Conservation (phyloP, 1,140 invertebrate species). For the Amphibalanus amphitrite region DNA sequence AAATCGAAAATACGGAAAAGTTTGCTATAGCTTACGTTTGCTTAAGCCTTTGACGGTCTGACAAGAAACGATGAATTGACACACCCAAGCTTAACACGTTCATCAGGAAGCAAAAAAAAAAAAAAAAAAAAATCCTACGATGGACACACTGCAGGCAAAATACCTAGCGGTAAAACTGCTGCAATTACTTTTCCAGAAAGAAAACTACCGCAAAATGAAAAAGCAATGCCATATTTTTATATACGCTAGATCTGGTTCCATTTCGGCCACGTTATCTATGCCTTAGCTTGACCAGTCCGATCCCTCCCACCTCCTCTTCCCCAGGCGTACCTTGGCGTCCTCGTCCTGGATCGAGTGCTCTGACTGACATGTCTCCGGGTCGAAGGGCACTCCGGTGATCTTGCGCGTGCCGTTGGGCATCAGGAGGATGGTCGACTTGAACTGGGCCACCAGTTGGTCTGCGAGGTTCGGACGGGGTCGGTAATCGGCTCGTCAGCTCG, state of each 20-base stretch:
- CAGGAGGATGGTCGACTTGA: constrained; percentile 92
- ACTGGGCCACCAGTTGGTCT: constrained; percentile 83
- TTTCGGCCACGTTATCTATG: constrained; percentile 5
- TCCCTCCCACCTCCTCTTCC: neutral
- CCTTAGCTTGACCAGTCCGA: constrained; percentile 2
- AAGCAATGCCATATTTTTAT: neutral
- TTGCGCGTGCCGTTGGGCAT: constrained; percentile 90
- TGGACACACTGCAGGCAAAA: no score
- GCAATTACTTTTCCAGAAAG: no score
- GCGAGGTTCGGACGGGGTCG: no score
- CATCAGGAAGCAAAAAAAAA: no score
- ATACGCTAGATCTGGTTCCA: neutral
- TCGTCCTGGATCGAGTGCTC: constrained; percentile 67
- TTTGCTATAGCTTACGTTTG: no score
- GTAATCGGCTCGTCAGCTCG: no score
- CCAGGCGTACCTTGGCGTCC: constrained; percentile 48
- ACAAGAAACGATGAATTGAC: neutral
- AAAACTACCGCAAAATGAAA: constrained; percentile 1
- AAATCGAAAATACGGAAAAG: no score
- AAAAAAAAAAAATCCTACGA: no score
- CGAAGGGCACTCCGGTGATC: constrained; percentile 85
- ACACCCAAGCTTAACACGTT: neutral
- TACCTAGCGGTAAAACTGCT: no score
- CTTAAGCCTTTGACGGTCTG: neutral
- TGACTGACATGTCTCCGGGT: constrained; percentile 57